Conservation (phyloP, 2,113 vertebrate genomes). For the Chaetops frenatus region DNA sequence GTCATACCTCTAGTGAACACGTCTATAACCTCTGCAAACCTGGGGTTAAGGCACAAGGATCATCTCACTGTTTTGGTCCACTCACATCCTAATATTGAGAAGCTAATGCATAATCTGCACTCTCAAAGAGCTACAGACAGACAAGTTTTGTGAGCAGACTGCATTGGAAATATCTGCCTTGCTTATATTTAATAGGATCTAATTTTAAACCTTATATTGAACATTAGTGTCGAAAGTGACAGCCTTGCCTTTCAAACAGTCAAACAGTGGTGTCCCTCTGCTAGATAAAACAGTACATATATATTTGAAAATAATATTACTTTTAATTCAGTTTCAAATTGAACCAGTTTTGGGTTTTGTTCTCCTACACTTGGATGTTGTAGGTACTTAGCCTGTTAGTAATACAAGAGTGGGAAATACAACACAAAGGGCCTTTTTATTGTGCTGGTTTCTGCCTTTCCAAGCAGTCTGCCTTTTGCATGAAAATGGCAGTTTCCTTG, state of each 20-base stretch:
- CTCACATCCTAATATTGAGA: not conserved
- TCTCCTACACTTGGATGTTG: not conserved
- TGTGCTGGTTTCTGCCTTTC: not conserved
- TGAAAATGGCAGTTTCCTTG: not conserved
- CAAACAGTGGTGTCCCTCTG: not conserved
- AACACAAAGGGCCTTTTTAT: not conserved
- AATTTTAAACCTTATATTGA: not conserved
- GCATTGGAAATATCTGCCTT: not conserved
- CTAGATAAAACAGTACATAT: not conserved
- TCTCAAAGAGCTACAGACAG: not conserved
- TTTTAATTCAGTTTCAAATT: not conserved
- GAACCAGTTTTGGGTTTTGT: not conserved
- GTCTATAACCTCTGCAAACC: not conserved
- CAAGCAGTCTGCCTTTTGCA: not conserved
- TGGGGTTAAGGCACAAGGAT: not conserved
- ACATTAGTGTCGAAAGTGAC: not conserved
- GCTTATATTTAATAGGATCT: not conserved
- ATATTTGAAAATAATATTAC: not conserved
- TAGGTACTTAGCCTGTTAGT: not conserved
- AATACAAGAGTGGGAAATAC: not conserved
- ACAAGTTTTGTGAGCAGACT: not conserved
- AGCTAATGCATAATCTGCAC: not conserved
- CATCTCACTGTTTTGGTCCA: not conserved
- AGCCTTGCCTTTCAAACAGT: not conserved
- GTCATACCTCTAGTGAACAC: not conserved